Base-by-base conservation (phyloP, 2,797 vertebrate species). In the Setipinna tenuifilis region DNA sequence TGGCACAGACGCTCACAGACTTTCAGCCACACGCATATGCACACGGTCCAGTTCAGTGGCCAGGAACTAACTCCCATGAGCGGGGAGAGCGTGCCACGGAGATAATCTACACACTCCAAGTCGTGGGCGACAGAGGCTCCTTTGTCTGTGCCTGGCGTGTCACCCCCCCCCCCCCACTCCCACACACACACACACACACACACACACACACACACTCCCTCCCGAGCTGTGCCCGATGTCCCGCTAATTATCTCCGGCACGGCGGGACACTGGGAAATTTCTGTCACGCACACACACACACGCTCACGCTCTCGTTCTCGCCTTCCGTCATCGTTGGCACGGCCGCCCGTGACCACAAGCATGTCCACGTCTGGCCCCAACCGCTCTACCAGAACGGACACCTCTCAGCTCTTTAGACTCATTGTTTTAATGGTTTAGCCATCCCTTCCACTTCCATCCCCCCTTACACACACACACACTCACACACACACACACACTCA, bases 391-490 rank as follows among this genome's bases (percentile, higher is more conserved):
- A 75, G 68, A 75, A 75, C 68, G 82, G 87, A 89, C 89, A 88
- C 81, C 84, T 85, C 82, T 90, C 89, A 87, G 54, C 82, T 25
- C 25, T 48, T 83, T 84, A 9, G 23, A 81, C 82, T 85, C 83
- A 89, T 90, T 89, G 61, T 87, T 88, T 86, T 89, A 89, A 88
- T 88, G 83, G 83, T 58, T 50, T 41, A 75, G 4, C 31, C 16
- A 41, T 21, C 68, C 50, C 50, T 14, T 14, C 50, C 7, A 9
- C 6, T 14, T 14, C 50, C 2, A 9, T 9, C 50, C 50, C 6
- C 50, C 50, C 9, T 2, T 54, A 10, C 50, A 54, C 14, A 9
- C 68, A 28, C 23, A 28, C 23, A 23, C 25, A 28, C 11, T 0
- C 62, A 68, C 5, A 28, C 28, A 41, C 28, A 12, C 28, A 12